Evolutionary conservation across 2,113 vertebrate genomes (phyloP).

Genomic region (Conger conger): DNA sequence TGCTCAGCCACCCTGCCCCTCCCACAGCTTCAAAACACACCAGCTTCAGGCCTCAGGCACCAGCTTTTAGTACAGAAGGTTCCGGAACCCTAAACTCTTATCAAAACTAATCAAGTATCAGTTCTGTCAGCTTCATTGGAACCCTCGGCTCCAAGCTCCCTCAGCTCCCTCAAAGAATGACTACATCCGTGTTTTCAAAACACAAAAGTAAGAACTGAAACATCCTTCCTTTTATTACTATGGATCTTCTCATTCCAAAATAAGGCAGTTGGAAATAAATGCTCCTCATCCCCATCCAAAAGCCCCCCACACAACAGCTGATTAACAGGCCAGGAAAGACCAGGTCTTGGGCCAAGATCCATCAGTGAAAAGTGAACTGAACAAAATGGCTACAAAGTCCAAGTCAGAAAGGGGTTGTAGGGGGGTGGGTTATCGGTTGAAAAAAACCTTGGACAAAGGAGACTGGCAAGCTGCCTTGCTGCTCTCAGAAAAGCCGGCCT

Average conservation of each 20-base stretch:
- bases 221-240: background rate
- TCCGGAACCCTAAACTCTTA: background rate
- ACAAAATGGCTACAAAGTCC: background rate
- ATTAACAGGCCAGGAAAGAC: background rate
- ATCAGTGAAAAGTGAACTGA: background rate
- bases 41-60: constrained; percentile 38
- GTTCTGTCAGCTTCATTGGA: background rate
- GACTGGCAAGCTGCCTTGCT: background rate
- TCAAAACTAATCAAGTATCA: background rate
- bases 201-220: background rate
- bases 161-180: background rate
- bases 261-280: constrained; percentile 24
- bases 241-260: constrained; percentile 24
- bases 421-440: background rate
- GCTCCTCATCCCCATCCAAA: constrained; percentile 32
- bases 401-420: background rate
- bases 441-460: background rate
- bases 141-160: background rate
- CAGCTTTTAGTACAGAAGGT: background rate
- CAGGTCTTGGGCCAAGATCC: background rate
- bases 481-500: background rate
- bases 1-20: constrained; percentile 32
- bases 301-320: constrained; percentile 55
- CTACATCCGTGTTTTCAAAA: background rate
- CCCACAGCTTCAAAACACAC: background rate